phyloP scores from a whole-genome alignment of 1,140 invertebrate genomes.

The Drosophila nannoptera region DNA sequence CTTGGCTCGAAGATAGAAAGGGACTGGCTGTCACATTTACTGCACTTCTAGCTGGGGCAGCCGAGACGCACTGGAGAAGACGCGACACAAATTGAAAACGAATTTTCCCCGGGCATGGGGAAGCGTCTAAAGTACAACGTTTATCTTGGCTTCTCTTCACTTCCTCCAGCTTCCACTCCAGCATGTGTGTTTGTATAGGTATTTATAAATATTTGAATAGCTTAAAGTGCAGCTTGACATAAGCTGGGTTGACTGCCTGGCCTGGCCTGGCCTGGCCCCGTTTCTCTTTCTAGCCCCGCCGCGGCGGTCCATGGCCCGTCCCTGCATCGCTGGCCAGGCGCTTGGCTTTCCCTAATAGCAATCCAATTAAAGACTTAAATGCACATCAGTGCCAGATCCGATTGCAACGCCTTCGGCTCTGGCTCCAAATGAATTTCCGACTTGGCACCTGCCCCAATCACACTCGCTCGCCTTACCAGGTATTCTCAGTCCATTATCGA shows the following conservation, averaged over 20 bases:
- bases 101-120: conserved; percentile 37
- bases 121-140: conserved; percentile 36
- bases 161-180: neutral
- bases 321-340: conserved; percentile 10
- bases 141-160: conserved; percentile 35
- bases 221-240: conserved; percentile 42
- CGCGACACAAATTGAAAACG: conserved; percentile 68
- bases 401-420: too few species aligned
- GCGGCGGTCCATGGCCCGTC: conserved; percentile 8
- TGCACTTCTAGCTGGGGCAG: conserved; percentile 51
- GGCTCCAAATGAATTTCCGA: too few species aligned
- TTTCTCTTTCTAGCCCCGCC: conserved; percentile 11
- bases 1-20: conserved; percentile 10
- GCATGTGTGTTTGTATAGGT: neutral
- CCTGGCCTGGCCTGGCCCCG: conserved; percentile 14
- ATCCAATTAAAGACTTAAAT: conserved; percentile 62
- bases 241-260: neutral
- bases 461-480: too few species aligned
- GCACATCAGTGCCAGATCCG: conserved; percentile 33
- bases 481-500: too few species aligned
- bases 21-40: conserved; percentile 66
- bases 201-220: conserved; percentile 64
- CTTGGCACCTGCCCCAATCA: too few species aligned
- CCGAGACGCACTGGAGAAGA: conserved; percentile 47
- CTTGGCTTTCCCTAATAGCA: conserved; percentile 41